Conservation (phyloP, 2,888 invertebrate genomes). For the Hirudinaria manillensis region DNA sequence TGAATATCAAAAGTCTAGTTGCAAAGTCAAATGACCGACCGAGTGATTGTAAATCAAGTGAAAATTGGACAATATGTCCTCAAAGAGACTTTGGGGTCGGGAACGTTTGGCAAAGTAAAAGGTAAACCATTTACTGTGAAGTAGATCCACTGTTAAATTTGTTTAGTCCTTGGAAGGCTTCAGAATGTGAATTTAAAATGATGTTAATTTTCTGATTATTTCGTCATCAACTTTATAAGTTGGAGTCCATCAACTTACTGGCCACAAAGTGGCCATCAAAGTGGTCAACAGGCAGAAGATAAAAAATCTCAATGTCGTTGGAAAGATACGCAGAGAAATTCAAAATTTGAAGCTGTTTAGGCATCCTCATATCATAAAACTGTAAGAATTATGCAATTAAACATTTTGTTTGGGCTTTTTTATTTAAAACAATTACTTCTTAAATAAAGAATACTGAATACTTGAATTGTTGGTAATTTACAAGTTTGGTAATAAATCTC, state of each 20-base stretch:
- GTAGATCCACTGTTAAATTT: neutral
- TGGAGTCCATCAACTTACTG: conserved; percentile 92
- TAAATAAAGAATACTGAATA: too few species aligned
- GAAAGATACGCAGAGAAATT: conserved; percentile 94
- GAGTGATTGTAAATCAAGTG: conserved; percentile 52
- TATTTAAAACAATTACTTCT: neutral
- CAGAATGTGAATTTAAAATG: neutral
- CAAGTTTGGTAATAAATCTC: too few species aligned
- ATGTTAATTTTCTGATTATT: neutral
- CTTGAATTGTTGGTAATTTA: too few species aligned
- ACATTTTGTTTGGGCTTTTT: neutral
- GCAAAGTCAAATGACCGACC: conserved; percentile 1
- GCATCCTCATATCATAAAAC: conserved; percentile 97
- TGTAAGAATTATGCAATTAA: conserved; percentile 58
- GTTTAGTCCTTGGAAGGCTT: neutral
- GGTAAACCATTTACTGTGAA: conserved; percentile 21
- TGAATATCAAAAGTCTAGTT: neutral
- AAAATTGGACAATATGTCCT: conserved; percentile 97
- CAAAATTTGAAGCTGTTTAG: conserved; percentile 98
- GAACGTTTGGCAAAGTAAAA: conserved; percentile 99
- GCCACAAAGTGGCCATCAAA: conserved; percentile 97
- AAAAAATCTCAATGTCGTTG: conserved; percentile 96
- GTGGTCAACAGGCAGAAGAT: conserved; percentile 96
- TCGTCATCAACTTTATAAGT: conserved; percentile 57
- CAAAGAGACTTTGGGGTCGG: conserved; percentile 86